A percentile compares a stretch with the other conserved stretches of the same genome.
These are phyloP conservation scores for Drosophila virilis DNA, from an alignment of 1,140 invertebrate species.

Conservation along the genomic window DNA sequence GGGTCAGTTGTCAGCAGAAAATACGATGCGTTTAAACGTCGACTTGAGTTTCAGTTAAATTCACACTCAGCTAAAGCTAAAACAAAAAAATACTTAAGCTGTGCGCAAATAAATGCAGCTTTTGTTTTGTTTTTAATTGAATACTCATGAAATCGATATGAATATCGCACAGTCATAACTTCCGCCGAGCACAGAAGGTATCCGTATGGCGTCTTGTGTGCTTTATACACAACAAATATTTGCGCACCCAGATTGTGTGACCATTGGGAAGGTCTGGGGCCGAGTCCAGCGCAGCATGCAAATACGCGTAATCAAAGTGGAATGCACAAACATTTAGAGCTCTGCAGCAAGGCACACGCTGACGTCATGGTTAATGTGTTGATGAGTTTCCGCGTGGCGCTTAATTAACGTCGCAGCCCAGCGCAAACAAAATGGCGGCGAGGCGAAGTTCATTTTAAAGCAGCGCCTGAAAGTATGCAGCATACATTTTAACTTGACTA, in stretches of 20 bases:
- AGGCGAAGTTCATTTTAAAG: conserved; percentile 34
- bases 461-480: conserved; percentile 49
- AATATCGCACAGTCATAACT: conserved; percentile 12
- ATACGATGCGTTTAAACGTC: conserved; percentile 6
- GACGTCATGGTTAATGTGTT: conserved; percentile 52
- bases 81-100: conserved; percentile 3
- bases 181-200: not conserved
- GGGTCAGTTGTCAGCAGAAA: conserved; percentile 28
- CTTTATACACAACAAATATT: conserved; percentile 66
- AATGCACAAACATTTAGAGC: conserved; percentile 61
- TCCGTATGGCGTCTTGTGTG: conserved; percentile 26
- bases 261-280: conserved; percentile 2
- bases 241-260: conserved; percentile 68
- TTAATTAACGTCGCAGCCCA: conserved; percentile 40
- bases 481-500: not conserved
- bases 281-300: conserved; percentile 35
- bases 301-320: conserved; percentile 48
- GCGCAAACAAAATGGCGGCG: conserved; percentile 54
- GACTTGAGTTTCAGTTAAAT: not conserved
- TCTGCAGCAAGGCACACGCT: conserved; percentile 15
- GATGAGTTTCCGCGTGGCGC: conserved; percentile 47
- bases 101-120: conserved; percentile 35
- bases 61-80: conserved; percentile 2
- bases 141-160: conserved; percentile 25
- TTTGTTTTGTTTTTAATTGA: conserved; percentile 18